Conservation (phyloP, 1,140 invertebrate genomes). For the Leptopilina clavipes region DNA sequence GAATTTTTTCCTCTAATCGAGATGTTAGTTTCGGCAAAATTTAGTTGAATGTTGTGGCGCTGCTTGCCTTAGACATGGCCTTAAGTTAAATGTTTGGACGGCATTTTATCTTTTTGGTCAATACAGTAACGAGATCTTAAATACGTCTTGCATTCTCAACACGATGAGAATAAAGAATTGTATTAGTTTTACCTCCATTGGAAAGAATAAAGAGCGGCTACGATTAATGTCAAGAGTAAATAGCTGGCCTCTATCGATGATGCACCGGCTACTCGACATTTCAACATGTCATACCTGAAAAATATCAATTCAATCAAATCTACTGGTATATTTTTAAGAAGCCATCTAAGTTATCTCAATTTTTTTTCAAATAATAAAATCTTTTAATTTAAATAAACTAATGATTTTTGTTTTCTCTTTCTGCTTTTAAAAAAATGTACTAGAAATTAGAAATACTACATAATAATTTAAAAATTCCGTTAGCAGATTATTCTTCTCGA, state of each 20-base stretch:
- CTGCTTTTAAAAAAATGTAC: too few relatives aligned
- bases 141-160: not conserved
- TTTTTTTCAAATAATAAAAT: too few relatives aligned
- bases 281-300: conserved; percentile 88
- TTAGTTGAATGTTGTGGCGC: too few relatives aligned
- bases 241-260: conserved; percentile 76
- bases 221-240: conserved; percentile 65
- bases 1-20: too few relatives aligned
- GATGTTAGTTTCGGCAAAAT: too few relatives aligned
- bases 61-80: too few relatives aligned
- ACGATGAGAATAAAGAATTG: not conserved
- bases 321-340: not conserved
- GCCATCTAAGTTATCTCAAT: too few relatives aligned
- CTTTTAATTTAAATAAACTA: too few relatives aligned
- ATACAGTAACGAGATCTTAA: not conserved
- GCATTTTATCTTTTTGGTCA: not conserved
- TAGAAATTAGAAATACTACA: too few relatives aligned
- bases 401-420: too few relatives aligned
- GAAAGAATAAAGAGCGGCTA: conserved; percentile 55
- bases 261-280: conserved; percentile 91
- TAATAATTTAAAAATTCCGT: too few relatives aligned
- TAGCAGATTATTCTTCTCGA: too few relatives aligned
- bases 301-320: conserved; percentile 25
- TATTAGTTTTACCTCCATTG: conserved; percentile 52
- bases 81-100: not conserved